Evolutionary conservation across 2,888 invertebrate genomes (phyloP), one percentile per base, ranked within the genome.

Genomic region (Rotaria sp.): DNA sequence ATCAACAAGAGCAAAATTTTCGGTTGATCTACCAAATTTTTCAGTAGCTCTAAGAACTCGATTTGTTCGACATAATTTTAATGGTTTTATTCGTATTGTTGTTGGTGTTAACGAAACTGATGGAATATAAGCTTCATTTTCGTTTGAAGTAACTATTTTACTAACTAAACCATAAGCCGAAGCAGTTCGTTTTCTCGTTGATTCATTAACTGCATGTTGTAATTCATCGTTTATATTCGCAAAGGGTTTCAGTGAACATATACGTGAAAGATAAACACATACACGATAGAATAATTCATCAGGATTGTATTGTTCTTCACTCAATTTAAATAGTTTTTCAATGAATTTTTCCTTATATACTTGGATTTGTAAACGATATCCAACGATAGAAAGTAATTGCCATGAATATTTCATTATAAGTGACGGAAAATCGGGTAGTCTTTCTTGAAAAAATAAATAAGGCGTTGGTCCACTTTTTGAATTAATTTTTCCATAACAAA

Each of bases 261-360:
- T 35, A 7, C 74, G 74, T 18, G 35, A 74, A 30, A 74, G 74
- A 38, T 74, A 74, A 10, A 74, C 38, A 38, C 74, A 74, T 1
- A 74, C 38, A 30, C 74, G 74, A 74, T 74, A 74, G 38, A 74
- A 26, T n/a, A 57, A 74, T 30, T 74, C 74, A 38, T 74, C 74
- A 35, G 38, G 15, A 11, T 74, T 38, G 2, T 13, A 4, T 38
- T 38, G 7, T 30, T 1, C 8, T 18, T 38, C 13, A 1, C 2
- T 38, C 1, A 38, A 35, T 35, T 74, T 3, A 2, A 38, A 4
- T 38, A 74, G 38, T 38, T 18, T 8, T 11, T 5, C 18, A 38
- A 18, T 0, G 8, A 74, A 74, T 5, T 41, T 41, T 30, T 38
- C 38, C 1, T 57, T 13, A 7, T 15, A 2, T 24, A 74, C 10